Conservation (phyloP, 2,797 vertebrate genomes). For the Sebastes matsubarae region DNA sequence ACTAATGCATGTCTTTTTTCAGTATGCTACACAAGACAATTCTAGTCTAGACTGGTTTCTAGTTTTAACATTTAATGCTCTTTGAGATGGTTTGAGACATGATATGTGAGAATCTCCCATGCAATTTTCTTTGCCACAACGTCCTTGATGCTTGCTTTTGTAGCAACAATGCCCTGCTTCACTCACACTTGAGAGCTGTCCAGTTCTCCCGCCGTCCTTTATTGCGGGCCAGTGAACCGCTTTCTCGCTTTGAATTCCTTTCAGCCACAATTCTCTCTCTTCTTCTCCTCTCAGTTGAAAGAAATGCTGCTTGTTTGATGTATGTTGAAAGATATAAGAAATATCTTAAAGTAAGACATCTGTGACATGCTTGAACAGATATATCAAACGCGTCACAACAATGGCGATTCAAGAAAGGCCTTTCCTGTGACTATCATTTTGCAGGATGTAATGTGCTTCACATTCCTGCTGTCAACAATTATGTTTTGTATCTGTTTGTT, state of each 20-base stretch:
- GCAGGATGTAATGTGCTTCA: neutral
- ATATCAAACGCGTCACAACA: neutral
- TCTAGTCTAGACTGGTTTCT: neutral
- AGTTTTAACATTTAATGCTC: neutral
- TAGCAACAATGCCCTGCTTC: neutral
- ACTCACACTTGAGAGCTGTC: neutral
- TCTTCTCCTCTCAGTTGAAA: neutral
- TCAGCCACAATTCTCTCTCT: neutral
- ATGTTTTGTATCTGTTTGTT: neutral
- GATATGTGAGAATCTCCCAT: neutral
- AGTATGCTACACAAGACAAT: neutral
- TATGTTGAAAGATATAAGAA: neutral
- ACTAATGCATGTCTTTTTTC: constrained; percentile 1
- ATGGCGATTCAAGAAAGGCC: neutral
- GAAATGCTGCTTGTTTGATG: neutral
- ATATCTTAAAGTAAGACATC: neutral
- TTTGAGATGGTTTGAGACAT: neutral
- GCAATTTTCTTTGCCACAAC: neutral
- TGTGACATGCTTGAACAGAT: neutral
- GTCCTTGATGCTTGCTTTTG: neutral
- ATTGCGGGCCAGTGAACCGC: neutral
- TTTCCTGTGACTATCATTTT: neutral
- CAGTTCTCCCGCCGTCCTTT: neutral
- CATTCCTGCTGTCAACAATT: neutral
- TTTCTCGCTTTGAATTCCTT: constrained; percentile 1